Evolutionary conservation across 2,797 vertebrate genomes (phyloP).

Genomic region (Onychomys torridus): DNA sequence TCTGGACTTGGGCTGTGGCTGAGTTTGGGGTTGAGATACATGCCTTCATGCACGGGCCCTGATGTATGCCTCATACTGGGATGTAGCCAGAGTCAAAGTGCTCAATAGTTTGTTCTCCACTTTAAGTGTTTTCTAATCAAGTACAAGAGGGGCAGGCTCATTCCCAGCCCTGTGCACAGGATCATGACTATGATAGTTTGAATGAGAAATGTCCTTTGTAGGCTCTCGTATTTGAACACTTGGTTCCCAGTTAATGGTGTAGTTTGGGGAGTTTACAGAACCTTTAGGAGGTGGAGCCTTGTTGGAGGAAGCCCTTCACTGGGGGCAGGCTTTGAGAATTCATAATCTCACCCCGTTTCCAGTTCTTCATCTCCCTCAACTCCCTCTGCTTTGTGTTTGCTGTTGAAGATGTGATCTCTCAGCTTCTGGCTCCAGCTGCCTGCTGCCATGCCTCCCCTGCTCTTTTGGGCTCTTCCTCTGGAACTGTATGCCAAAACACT

Average conservation of each 20-base stretch:
- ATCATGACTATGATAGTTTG: background rate
- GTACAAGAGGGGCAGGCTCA: background rate
- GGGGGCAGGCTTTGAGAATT: background rate
- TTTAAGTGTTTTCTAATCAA: background rate
- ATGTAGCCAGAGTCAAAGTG: background rate
- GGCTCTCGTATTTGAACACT: background rate
- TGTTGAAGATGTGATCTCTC: background rate
- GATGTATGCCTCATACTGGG: accelerated
- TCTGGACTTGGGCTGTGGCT: background rate
- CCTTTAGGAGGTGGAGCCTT: background rate
- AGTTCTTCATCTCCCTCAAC: background rate
- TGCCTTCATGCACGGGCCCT: accelerated
- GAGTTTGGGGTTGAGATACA: background rate
- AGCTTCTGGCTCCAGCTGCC: background rate
- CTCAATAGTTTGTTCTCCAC: background rate
- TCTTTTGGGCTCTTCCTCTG: background rate
- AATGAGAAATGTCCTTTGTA: background rate
- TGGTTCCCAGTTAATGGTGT: background rate
- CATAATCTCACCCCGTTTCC: background rate
- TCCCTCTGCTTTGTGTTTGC: background rate
- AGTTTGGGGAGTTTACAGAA: background rate
- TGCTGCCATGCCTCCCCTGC: background rate
- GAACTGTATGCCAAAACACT: background rate
- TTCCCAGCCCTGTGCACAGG: background rate
- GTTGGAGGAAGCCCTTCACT: background rate